A percentile compares a stretch with the other conserved stretches of the same genome.
Evolutionary conservation across 2,888 invertebrate genomes (phyloP).

Genomic region (Magallana nippona): DNA sequence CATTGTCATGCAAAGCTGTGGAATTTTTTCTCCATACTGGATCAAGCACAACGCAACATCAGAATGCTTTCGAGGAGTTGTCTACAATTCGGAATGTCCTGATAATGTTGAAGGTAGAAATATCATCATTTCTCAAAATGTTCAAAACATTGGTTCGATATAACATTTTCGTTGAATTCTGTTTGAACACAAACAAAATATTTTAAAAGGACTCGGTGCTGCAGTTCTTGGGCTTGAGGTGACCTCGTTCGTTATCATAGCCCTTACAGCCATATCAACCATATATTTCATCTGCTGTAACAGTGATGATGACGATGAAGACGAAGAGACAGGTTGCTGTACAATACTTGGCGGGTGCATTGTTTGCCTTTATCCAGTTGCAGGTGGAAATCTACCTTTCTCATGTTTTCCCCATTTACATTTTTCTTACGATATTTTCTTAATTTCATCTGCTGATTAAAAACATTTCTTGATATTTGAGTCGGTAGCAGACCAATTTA

Average conservation of each 20-base stretch:
- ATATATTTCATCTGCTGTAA: background rate
- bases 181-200: too few relatives aligned
- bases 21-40: constrained; percentile 15
- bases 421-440: too few relatives aligned
- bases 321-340: background rate
- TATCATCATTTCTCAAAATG: too few relatives aligned
- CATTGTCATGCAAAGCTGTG: background rate
- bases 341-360: background rate
- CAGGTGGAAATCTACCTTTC: background rate
- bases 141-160: too few relatives aligned
- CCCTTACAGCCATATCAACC: background rate
- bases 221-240: background rate
- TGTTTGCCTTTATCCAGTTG: constrained; percentile 2
- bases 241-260: background rate
- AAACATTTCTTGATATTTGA: too few relatives aligned
- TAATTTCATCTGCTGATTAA: too few relatives aligned
- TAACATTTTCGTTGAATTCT: too few relatives aligned
- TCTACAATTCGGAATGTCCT: background rate
- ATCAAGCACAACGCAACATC: constrained; percentile 11
- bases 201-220: background rate
- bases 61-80: background rate
- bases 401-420: too few relatives aligned
- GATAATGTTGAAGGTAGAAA: background rate
- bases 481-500: too few relatives aligned
- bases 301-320: background rate